phyloP scores from a whole-genome alignment of 2,888 invertebrate species.

The Psylliodes chrysocephalus region DNA sequence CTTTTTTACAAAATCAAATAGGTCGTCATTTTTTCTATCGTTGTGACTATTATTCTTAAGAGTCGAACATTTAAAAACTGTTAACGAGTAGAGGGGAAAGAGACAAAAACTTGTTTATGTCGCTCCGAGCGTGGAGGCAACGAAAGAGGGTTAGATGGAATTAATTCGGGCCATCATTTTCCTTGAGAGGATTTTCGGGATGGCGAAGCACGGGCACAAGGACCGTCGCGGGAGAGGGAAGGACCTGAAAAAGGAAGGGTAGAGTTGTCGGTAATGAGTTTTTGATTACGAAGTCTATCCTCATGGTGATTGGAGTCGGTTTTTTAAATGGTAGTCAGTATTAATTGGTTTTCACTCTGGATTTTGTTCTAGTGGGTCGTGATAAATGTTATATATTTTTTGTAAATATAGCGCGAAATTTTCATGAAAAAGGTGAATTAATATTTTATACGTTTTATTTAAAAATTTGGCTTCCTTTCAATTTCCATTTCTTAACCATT shows the following conservation, averaged over 20 bases:
- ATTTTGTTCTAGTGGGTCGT: not conserved
- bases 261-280: slow-evolving; percentile 55
- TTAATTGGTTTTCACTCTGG: slow-evolving; percentile 14
- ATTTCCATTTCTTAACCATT: no score
- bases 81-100: slow-evolving; percentile 41
- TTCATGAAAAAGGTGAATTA: no score
- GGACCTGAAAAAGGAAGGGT: slow-evolving; percentile 13
- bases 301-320: slow-evolving; percentile 47
- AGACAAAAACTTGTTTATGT: slow-evolving; percentile 45
- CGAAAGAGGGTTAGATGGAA: slow-evolving; percentile 44
- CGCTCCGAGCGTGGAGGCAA: slow-evolving; percentile 37
- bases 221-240: slow-evolving; percentile 19
- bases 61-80: slow-evolving; percentile 43
- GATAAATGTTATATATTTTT: not conserved
- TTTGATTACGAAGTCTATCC: slow-evolving; percentile 58
- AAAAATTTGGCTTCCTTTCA: no score
- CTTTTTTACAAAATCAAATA: no score
- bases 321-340: not conserved
- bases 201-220: slow-evolving; percentile 30
- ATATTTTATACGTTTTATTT: no score
- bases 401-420: no score
- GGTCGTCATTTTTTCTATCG: not conserved
- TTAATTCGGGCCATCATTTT: slow-evolving; percentile 49
- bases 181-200: slow-evolving; percentile 37
- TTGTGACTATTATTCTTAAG: slow-evolving; percentile 27